phyloP scores from a whole-genome alignment of 2,113 vertebrate species.

The Hypanus sabinus region DNA sequence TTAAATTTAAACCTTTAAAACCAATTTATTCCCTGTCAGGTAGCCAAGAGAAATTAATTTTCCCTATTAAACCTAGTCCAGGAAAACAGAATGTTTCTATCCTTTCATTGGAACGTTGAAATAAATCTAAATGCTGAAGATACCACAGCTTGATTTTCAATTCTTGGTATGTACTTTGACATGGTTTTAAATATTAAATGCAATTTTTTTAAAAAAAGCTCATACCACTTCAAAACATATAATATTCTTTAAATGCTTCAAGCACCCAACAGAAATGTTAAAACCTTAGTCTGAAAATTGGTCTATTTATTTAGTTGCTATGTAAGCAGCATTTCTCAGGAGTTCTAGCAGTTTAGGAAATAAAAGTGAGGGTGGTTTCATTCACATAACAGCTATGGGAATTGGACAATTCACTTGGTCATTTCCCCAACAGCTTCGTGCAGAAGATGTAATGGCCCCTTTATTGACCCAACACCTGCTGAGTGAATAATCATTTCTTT shows the following conservation, averaged over 20 bases:
- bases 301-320: slow-evolving; percentile 29
- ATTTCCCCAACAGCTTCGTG: slow-evolving; percentile 30
- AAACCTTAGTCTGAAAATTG: slow-evolving; percentile 11
- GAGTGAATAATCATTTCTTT: slow-evolving; percentile 19
- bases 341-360: slow-evolving; percentile 25
- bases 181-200: neutral
- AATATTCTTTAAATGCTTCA: slow-evolving; percentile 27
- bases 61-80: neutral
- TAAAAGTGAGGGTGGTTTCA: slow-evolving; percentile 25
- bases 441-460: slow-evolving; percentile 24
- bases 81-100: neutral
- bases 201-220: neutral
- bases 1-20: neutral
- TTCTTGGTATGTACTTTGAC: neutral
- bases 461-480: slow-evolving; percentile 28
- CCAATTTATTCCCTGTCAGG: neutral
- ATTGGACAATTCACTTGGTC: slow-evolving; percentile 35
- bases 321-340: slow-evolving; percentile 25
- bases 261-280: slow-evolving; percentile 13
- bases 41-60: slow-evolving; percentile 3
- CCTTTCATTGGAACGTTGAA: neutral
- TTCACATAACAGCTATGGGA: slow-evolving; percentile 33
- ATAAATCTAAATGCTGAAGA: neutral
- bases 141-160: neutral
- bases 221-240: neutral